Conservation (phyloP, 2,888 invertebrate species). For the Chrysolina oricalcia region DNA sequence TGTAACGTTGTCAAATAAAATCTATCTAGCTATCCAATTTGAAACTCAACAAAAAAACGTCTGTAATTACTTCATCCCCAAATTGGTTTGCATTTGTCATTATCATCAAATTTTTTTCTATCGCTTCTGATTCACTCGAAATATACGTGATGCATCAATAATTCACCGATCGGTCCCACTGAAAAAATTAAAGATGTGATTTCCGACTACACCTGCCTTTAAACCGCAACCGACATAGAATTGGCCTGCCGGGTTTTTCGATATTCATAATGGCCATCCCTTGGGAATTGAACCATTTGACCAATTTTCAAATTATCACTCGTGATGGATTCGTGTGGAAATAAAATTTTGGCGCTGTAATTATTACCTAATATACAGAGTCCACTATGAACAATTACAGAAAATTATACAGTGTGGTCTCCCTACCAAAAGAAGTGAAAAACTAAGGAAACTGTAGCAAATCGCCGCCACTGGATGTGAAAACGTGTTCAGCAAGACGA, state of each 20-base stretch:
- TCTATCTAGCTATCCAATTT: neutral
- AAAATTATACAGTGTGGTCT: too few relatives aligned
- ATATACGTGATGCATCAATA: constrained; percentile 66
- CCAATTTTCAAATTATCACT: constrained; percentile 11
- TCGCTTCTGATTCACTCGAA: constrained; percentile 58
- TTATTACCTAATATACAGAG: too few relatives aligned
- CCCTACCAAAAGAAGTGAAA: too few relatives aligned
- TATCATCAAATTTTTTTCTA: neutral
- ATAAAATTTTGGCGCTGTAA: neutral
- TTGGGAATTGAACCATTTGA: neutral
- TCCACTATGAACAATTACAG: too few relatives aligned
- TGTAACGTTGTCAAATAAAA: too few relatives aligned
- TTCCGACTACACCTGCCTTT: constrained; percentile 23
- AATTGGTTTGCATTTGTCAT: neutral
- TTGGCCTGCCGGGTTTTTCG: constrained; percentile 11
- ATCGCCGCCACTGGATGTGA: too few relatives aligned
- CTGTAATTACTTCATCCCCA: constrained; percentile 10
- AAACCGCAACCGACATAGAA: neutral
- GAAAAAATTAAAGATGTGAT: constrained; percentile 21
- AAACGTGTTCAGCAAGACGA: too few relatives aligned
- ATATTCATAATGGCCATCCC: constrained; percentile 3
- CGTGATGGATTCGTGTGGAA: neutral
- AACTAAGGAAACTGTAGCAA: too few relatives aligned
- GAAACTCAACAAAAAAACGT: neutral
- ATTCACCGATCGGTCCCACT: constrained; percentile 62